Evolutionary conservation across 2,888 invertebrate species (phyloP), one percentile per base, ranked within the genome.

Genomic region (Gnatocerus cornutus): DNA sequence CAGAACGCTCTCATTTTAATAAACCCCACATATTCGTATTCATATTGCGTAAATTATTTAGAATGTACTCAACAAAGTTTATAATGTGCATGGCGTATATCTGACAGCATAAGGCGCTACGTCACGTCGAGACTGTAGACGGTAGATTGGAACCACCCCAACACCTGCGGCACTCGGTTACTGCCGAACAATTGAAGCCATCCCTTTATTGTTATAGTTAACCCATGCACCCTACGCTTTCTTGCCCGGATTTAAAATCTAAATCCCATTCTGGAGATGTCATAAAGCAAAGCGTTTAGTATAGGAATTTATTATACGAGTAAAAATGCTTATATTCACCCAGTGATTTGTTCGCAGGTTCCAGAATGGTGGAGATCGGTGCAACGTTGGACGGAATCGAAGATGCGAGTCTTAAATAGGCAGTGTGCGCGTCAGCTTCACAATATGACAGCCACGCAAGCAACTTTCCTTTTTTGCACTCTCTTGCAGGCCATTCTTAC

Each of bases 1-100:
- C 80, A 77, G 73, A 79, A 78, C 79, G 79, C 78, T 78, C 74
- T 76, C 73, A 74, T 74, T 77, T 79, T 81, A 78, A 82, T 81
- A 82, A 81, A 78, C 77, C 77, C 72, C 77, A 70, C 78, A 80
- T 80, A 82, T 81, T 82, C 80, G 82, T 80, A 83, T 84, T 83
- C 84, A 81, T 81, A 83, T 81, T 84, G 83, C 82, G 83, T 83
- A 80, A 82, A 83, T 83, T 83, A 82, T 82, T 83, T 77, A 74
- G 79, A 79, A 78, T 80, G 78, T 82, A 79, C 81, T 80, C 81
- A 79, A 82, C 82, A 83, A 82, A 83, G 81, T 84, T 84, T 81
- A 80, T 81, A 81, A 81, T 82, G 81, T 82, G 81, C 78, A 78
- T 78, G 76, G 77, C 78, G 80, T 80, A 77, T 78, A 79, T 81